These are phyloP conservation scores for Ophion ellenae DNA, from an alignment of 2,888 invertebrate species.

Conservation along the genomic window DNA sequence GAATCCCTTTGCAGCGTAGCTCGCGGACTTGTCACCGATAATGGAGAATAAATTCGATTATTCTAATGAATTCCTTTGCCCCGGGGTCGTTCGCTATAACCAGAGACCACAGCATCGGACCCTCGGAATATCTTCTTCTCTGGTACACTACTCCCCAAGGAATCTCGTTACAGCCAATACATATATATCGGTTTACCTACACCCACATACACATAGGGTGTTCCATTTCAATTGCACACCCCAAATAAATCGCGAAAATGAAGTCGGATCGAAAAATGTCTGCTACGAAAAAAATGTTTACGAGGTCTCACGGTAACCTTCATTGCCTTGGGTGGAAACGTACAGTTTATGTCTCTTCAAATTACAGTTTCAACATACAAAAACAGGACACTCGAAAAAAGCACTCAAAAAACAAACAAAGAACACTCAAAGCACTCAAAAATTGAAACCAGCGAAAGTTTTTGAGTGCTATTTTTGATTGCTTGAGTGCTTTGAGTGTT, in stretches of 20 bases:
- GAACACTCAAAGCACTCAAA: too few species aligned
- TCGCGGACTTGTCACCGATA: constrained; percentile 47
- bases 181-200: constrained; percentile 27
- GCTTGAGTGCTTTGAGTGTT: too few species aligned
- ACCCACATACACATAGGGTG: neutral
- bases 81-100: constrained; percentile 55
- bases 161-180: constrained; percentile 70
- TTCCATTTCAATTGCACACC: neutral
- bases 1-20: constrained; percentile 5
- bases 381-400: neutral
- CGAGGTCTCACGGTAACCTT: too few species aligned
- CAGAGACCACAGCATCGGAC: constrained; percentile 48
- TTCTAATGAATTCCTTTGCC: constrained; percentile 69
- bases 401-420: too few species aligned
- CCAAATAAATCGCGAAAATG: too few species aligned
- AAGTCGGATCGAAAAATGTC: too few species aligned
- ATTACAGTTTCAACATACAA: neutral
- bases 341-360: neutral
- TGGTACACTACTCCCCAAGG: constrained; percentile 41
- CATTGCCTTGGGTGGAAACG: neutral
- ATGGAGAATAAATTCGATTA: constrained; percentile 70
- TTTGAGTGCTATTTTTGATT: neutral
- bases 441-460: neutral
- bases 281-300: neutral
- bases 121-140: constrained; percentile 58